phyloP scores from a whole-genome alignment of 37 sponge, comb jelly and placozoan species.

The Amphimedon queenslandica region DNA sequence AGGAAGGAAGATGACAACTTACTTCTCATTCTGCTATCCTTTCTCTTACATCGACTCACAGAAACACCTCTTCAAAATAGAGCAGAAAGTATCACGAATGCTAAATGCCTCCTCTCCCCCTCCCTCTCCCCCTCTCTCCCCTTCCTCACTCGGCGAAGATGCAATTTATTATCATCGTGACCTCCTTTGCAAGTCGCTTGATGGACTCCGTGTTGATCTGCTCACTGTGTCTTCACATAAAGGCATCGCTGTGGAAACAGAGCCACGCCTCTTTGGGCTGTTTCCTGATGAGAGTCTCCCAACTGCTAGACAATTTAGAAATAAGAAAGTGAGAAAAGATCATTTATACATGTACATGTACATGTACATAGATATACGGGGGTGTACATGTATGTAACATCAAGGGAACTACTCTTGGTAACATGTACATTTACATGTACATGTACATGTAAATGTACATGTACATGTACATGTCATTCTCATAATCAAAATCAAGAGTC shows the following conservation, averaged over 20 bases:
- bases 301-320: conserved; percentile 48
- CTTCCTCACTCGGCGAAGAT: conserved; percentile 3
- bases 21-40: conserved; percentile 94
- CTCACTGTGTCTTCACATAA: conserved; percentile 82
- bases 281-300: conserved; percentile 66
- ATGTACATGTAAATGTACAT: neutral
- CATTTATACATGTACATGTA: neutral
- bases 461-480: too few relatives aligned
- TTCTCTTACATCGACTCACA: conserved; percentile 89
- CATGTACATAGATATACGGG: too few relatives aligned
- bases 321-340: conserved; percentile 66
- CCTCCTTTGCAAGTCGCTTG: conserved; percentile 62
- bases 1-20: conserved; percentile 45
- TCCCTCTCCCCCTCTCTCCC: neutral
- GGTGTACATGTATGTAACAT: neutral
- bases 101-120: neutral
- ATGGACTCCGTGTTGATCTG: conserved; percentile 80
- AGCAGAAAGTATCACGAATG: neutral
- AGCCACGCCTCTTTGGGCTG: conserved; percentile 61
- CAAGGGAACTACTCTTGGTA: neutral
- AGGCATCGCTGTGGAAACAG: conserved; percentile 66
- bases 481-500: too few relatives aligned
- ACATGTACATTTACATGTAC: neutral
- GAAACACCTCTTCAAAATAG: conserved; percentile 49
- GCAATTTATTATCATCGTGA: conserved; percentile 87